A percentile compares a stretch with the other conserved stretches of the same genome.
Evolutionary conservation across 2,113 vertebrate genomes (phyloP).

Genomic region (Chionodraco myersi): DNA sequence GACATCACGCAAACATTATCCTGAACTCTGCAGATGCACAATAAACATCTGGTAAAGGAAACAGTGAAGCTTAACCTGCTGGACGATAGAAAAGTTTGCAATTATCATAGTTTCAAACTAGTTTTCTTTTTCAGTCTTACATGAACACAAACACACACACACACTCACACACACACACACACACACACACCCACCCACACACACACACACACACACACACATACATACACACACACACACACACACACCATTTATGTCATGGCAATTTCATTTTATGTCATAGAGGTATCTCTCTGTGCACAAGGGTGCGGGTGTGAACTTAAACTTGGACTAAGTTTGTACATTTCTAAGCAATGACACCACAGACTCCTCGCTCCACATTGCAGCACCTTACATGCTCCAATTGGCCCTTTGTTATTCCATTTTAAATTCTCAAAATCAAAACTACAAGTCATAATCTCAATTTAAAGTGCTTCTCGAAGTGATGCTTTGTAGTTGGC

Average conservation of each 20-base stretch:
- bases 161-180: too few relatives aligned
- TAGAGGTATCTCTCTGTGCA: slow-evolving; percentile 1
- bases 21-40: slow-evolving; percentile 4
- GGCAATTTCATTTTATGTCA: slow-evolving; percentile 20
- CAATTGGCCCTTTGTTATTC: slow-evolving; percentile 13
- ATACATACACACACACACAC: too few relatives aligned
- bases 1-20: background rate
- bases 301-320: slow-evolving; percentile 24
- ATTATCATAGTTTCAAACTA: background rate
- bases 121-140: background rate
- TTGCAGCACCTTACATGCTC: slow-evolving; percentile 36
- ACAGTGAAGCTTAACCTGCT: background rate
- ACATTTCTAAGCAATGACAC: slow-evolving; percentile 49
- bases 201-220: too few relatives aligned
- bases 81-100: slow-evolving; percentile 10
- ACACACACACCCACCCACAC: too few relatives aligned
- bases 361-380: slow-evolving; percentile 24
- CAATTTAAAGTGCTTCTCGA: slow-evolving; percentile 15
- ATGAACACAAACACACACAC: background rate
- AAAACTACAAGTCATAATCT: background rate
- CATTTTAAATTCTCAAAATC: background rate
- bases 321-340: slow-evolving; percentile 23
- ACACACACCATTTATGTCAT: background rate
- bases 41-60: slow-evolving; percentile 8
- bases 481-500: slow-evolving; percentile 17